phyloP scores from a whole-genome alignment of 2,797 vertebrate species.

The Passerculus sandwichensis region DNA sequence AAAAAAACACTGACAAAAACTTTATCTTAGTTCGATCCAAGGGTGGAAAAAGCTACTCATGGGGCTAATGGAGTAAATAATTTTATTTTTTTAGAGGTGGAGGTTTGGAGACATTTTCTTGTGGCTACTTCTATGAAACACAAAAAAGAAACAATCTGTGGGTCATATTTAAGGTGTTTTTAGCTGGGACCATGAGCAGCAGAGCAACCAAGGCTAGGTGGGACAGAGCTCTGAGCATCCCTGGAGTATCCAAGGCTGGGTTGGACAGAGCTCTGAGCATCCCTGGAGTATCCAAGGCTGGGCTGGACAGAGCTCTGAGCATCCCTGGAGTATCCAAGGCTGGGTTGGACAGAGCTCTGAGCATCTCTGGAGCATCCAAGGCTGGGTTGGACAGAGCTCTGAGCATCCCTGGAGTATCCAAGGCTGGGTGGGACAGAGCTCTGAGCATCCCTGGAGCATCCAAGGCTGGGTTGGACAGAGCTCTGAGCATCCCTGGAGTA shows the following conservation, averaged over 20 bases:
- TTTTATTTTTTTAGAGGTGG: neutral
- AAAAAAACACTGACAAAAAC: neutral
- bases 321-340: too few relatives aligned
- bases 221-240: neutral
- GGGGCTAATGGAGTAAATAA: neutral
- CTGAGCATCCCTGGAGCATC: neutral
- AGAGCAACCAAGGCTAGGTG: neutral
- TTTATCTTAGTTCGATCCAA: neutral
- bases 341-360: too few relatives aligned
- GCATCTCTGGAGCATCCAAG: too few relatives aligned
- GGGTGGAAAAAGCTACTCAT: neutral
- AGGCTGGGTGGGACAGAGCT: neutral
- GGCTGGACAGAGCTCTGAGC: too few relatives aligned
- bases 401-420: neutral
- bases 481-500: neutral
- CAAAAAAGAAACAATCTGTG: neutral
- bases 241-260: neutral
- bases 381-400: too few relatives aligned
- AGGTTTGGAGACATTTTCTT: neutral
- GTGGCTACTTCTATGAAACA: neutral
- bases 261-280: neutral
- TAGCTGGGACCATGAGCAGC: neutral
- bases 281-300: neutral
- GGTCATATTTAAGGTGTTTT: neutral
- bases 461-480: neutral